These are phyloP conservation scores for Enteromius radiatus DNA, from an alignment of 2,797 vertebrate species.

Conservation along the genomic window DNA sequence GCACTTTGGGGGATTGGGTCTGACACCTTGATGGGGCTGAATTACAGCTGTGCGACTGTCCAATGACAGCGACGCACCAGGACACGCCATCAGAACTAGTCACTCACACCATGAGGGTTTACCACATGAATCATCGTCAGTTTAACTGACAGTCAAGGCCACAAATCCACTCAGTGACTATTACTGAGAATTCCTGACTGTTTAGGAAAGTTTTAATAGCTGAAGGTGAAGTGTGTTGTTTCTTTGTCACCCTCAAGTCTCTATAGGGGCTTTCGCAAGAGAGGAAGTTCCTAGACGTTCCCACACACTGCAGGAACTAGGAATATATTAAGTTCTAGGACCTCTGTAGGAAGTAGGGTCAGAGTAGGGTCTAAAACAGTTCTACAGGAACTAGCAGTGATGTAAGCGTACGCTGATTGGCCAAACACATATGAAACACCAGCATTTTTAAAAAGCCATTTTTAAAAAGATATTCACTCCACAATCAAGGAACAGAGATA, in stretches of 20 bases:
- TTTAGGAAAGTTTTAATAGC: neutral
- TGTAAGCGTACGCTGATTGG: neutral
- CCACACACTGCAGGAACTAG: too few species aligned
- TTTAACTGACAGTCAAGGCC: conserved; percentile 14
- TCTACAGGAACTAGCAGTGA: neutral
- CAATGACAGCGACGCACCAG: conserved; percentile 8
- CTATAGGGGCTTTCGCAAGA: neutral
- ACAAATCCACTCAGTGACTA: neutral
- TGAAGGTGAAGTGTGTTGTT: neutral
- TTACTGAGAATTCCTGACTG: neutral
- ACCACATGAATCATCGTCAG: conserved; percentile 27
- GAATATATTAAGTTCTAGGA: too few species aligned
- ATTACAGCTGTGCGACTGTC: conserved; percentile 2
- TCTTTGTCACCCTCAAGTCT: neutral
- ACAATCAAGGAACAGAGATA: too few species aligned
- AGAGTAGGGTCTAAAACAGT: neutral
- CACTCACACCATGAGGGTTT: neutral
- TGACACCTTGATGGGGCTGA: conserved; percentile 20
- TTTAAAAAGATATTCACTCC: too few species aligned
- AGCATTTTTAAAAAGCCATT: neutral
- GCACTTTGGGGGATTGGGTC: neutral
- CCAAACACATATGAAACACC: neutral
- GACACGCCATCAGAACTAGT: conserved; percentile 28
- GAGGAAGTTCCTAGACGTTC: neutral
- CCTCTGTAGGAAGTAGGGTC: neutral